These are phyloP conservation scores for Lymantria dispar DNA, from an alignment of 2,888 invertebrate species.

Conservation along the genomic window DNA sequence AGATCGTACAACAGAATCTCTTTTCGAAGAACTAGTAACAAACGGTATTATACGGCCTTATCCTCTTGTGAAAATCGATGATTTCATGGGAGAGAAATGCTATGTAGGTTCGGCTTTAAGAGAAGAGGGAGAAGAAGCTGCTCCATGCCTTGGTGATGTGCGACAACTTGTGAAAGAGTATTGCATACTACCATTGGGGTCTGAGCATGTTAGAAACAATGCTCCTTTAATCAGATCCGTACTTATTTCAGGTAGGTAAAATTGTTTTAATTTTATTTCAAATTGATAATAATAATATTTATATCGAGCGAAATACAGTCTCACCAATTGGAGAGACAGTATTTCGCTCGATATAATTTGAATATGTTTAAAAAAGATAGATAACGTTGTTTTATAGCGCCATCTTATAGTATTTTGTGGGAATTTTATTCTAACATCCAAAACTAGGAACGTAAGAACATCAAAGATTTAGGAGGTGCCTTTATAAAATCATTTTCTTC, in stretches of 20 bases:
- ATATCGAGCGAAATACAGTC: too few species aligned
- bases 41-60: conserved; percentile 95
- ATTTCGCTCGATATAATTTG: too few species aligned
- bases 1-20: conserved; percentile 93
- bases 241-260: conserved; percentile 85
- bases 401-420: too few species aligned
- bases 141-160: conserved; percentile 88
- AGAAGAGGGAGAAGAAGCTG: conserved; percentile 74
- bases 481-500: too few species aligned
- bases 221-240: conserved; percentile 91
- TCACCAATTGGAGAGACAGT: too few species aligned
- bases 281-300: too few species aligned
- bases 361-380: too few species aligned
- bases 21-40: conserved; percentile 95
- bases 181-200: conserved; percentile 93
- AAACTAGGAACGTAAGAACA: too few species aligned
- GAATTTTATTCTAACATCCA: too few species aligned
- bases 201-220: conserved; percentile 85
- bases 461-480: too few species aligned
- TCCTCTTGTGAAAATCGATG: conserved; percentile 84
- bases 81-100: conserved; percentile 92
- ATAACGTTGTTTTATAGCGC: too few species aligned
- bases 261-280: too few species aligned
- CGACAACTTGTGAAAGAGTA: conserved; percentile 93
- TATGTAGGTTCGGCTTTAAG: conserved; percentile 81